Base-by-base conservation (phyloP, 1,140 invertebrate species). In the Bombus difficillimus region DNA sequence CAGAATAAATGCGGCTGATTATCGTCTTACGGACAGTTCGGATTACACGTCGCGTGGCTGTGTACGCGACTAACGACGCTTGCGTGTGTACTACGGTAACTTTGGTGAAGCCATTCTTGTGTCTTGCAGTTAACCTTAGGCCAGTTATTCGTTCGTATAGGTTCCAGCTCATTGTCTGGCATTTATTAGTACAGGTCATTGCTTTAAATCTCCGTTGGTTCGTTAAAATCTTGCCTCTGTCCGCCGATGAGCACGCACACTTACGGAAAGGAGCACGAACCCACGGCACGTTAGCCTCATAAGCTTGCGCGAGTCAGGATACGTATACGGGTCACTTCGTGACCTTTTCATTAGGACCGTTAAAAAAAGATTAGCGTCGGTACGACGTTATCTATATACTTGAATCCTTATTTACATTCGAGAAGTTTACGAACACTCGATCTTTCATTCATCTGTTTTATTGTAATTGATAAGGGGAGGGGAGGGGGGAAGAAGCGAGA, bases 171-270 rank as follows among this genome's bases (percentile, higher is more conserved):
- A 41, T 83, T 78, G 71, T 83, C 82, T 91, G 91, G 85, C 90
- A 92, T 93, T 93, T 93, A 92, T 89, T 93, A 90, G 90, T 85
- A 89, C 91, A 92, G 91, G 89, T 92, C 92, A 92, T 90, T 86
- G 91, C 90, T 92, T 93, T 75, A 77, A 83, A 87, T 85, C 80
- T 83, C 68, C 43, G 84, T 78, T n/a, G 84, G 84, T 72, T 84
- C 68, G 78, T 81, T 88, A 85, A 81, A 90, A 79, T 62, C 57
- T 59, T 80, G 81, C 32, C 47, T 47, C 28, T 32, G 28, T 57
- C 43, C 41, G 53, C 53, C 28, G 39, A 37, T 18, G 53, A 47
- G 25, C 47, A 72, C 68, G 39, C 69, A 64, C 57, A 41, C 39
- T 32, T 47, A 34, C 2, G n/a, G 22, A 18, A 78, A 39, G 28